These are phyloP conservation scores for Potorous gilbertii DNA, from an alignment of 2,797 vertebrate species.

Conservation along the genomic window DNA sequence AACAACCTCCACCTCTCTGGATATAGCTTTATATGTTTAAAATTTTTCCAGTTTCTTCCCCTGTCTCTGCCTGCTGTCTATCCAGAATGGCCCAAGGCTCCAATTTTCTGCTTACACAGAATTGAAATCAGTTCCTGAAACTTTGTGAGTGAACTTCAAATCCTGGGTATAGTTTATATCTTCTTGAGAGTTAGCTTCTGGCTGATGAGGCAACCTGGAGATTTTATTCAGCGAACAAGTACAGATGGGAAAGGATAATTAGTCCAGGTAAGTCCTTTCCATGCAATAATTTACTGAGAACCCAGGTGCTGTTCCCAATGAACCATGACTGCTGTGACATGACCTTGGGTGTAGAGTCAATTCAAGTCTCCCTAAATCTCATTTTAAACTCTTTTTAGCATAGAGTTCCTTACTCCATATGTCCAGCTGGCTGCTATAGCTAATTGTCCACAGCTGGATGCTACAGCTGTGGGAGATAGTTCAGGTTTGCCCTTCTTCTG, in stretches of 20 bases:
- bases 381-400: neutral
- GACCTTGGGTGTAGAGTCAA: neutral
- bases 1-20: neutral
- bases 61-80: neutral
- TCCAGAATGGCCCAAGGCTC: neutral
- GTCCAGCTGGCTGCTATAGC: neutral
- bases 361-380: neutral
- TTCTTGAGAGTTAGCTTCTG: neutral
- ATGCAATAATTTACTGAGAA: neutral
- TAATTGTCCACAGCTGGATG: neutral
- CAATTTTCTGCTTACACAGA: neutral
- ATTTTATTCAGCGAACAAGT: neutral
- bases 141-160: neutral
- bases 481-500: neutral
- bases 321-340: neutral
- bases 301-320: neutral
- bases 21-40: neutral
- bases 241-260: too few relatives aligned
- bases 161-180: neutral
- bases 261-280: neutral
- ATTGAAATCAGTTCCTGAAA: neutral
- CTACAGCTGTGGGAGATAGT: neutral
- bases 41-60: neutral
- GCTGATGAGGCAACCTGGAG: neutral
- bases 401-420: neutral